Evolutionary conservation across 2,888 invertebrate genomes (phyloP).

Genomic region (Coecobrya sp.): DNA sequence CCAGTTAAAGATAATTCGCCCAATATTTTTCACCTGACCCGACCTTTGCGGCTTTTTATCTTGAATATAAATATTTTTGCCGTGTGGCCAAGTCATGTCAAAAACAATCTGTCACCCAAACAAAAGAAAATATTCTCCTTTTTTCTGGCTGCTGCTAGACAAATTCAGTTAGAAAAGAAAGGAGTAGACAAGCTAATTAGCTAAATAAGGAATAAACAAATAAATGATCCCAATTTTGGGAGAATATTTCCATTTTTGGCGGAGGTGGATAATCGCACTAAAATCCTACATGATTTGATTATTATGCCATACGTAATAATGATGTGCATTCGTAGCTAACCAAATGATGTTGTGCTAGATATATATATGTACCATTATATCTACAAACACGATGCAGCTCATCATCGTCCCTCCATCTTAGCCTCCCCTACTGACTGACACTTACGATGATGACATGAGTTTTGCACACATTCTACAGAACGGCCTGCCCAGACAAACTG

Average conservation of each 20-base stretch:
- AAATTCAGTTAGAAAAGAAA: slow-evolving; percentile 71
- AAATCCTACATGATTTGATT: slow-evolving; percentile 74
- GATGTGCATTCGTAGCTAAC: slow-evolving; percentile 58
- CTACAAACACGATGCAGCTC: slow-evolving; percentile 56
- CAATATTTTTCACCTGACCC: slow-evolving; percentile 61
- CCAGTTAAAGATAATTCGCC: slow-evolving; percentile 35
- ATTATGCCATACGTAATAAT: slow-evolving; percentile 62
- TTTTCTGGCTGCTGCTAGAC: slow-evolving; percentile 57
- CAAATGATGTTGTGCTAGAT: slow-evolving; percentile 27
- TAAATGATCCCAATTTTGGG: slow-evolving; percentile 82
- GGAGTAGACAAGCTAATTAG: slow-evolving; percentile 82
- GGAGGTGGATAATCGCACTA: slow-evolving; percentile 76
- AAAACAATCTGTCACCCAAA: slow-evolving; percentile 75
- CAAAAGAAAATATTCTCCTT: slow-evolving; percentile 46
- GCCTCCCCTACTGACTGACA: slow-evolving; percentile 58
- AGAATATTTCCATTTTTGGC: slow-evolving; percentile 82
- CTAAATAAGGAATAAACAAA: slow-evolving; percentile 83
- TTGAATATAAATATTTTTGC: slow-evolving; percentile 59
- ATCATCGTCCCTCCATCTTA: slow-evolving; percentile 47
- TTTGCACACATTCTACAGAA: slow-evolving; percentile 47
- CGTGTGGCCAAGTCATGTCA: slow-evolving; percentile 68
- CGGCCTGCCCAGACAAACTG: slow-evolving; percentile 53
- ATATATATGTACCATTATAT: not conserved
- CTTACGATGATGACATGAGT: slow-evolving; percentile 59
- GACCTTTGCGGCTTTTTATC: slow-evolving; percentile 79